Evolutionary conservation across 2,888 invertebrate species (phyloP).

Genomic region (Anagyrus pseudococci): DNA sequence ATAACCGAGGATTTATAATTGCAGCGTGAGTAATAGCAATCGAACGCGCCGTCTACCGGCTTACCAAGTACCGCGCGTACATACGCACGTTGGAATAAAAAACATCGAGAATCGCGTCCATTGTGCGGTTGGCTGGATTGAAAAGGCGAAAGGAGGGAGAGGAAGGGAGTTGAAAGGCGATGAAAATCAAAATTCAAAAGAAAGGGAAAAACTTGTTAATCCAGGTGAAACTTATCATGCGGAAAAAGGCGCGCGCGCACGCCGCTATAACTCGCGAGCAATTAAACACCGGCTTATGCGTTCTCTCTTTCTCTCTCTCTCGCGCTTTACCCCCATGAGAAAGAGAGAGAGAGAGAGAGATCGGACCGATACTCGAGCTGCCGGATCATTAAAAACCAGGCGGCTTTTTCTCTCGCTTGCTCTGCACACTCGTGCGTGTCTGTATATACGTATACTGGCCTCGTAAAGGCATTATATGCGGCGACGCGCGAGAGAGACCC

Average conservation of each 20-base stretch:
- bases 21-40: too few relatives aligned
- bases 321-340: background rate
- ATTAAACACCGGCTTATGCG: constrained; percentile 11
- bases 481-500: too few relatives aligned
- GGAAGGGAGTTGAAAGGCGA: too few relatives aligned
- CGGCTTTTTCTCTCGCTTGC: background rate
- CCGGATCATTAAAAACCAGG: constrained; percentile 25
- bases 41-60: too few relatives aligned
- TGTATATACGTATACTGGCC: background rate
- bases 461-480: background rate
- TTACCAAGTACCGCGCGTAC: too few relatives aligned
- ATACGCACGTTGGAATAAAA: too few relatives aligned
- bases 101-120: too few relatives aligned
- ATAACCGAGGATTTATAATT: too few relatives aligned
- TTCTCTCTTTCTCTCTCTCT: background rate
- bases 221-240: background rate
- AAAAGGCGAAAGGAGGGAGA: too few relatives aligned
- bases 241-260: background rate
- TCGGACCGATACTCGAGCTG: constrained; percentile 15
- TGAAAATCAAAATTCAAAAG: background rate
- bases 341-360: background rate
- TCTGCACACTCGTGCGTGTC: background rate
- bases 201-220: background rate
- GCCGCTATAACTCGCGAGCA: constrained; percentile 22
- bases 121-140: too few relatives aligned